phyloP scores from a whole-genome alignment of 2,797 vertebrate species.

The Hipposideros larvatus region DNA sequence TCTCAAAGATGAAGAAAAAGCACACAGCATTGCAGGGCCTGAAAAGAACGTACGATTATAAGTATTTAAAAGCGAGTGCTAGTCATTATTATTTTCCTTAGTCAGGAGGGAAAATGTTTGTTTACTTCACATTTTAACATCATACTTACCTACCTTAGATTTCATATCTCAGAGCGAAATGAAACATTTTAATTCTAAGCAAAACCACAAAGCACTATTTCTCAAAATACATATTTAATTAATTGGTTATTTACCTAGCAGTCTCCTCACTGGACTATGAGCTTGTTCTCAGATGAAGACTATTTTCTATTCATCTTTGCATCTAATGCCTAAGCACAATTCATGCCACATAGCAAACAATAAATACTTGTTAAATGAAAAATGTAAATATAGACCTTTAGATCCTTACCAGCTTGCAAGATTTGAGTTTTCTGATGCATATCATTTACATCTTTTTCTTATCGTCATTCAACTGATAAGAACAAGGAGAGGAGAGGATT shows the following conservation, averaged over 20 bases:
- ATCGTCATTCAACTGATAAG: background rate
- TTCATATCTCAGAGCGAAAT: constrained; percentile 15
- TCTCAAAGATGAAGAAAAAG: constrained; percentile 12
- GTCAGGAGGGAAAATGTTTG: background rate
- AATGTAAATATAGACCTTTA: background rate
- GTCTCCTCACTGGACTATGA: background rate
- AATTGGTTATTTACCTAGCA: background rate
- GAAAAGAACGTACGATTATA: background rate
- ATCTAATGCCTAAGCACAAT: background rate
- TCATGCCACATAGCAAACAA: constrained; percentile 13
- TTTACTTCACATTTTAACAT: constrained; percentile 44
- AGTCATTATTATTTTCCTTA: background rate
- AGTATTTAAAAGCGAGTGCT: background rate
- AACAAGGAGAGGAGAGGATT: background rate
- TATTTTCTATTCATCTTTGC: background rate
- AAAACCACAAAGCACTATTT: constrained; percentile 26
- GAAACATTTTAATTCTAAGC: constrained; percentile 38
- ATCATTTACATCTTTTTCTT: constrained; percentile 21
- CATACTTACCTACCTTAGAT: background rate
- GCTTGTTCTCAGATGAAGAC: background rate
- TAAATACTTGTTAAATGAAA: constrained; percentile 38
- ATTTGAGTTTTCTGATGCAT: background rate
- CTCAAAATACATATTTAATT: constrained; percentile 36
- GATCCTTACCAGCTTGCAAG: background rate
- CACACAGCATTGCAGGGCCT: background rate